Percentiles rank a stretch among this genome's conserved stretches.
Evolutionary conservation across 92 coral and sea anemone species (phyloP).

Genomic region (Bergia puertoricense): DNA sequence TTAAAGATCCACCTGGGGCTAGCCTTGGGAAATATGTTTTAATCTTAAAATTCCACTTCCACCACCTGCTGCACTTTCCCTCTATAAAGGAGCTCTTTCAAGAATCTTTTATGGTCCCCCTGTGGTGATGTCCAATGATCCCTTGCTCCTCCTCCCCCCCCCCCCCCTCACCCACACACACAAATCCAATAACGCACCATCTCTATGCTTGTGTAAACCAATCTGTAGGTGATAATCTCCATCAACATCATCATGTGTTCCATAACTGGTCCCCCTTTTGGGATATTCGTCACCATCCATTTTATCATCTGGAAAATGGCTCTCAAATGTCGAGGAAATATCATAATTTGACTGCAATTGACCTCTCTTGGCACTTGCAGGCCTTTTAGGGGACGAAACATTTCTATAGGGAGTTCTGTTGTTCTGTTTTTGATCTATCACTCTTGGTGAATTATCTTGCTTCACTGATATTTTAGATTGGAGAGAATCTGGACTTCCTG

Average conservation of each 20-base stretch:
- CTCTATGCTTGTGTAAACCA: neutral
- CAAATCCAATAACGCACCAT: slow-evolving; percentile 1
- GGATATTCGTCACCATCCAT: slow-evolving; percentile 20
- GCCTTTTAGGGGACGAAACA: slow-evolving; percentile 57
- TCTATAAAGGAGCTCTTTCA: neutral
- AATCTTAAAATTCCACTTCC: too few relatives aligned
- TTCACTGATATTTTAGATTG: neutral
- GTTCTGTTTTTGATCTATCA: slow-evolving; percentile 4
- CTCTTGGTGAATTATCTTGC: neutral
- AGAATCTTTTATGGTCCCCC: neutral
- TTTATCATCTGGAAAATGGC: slow-evolving; percentile 56
- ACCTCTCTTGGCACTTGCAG: slow-evolving; percentile 53
- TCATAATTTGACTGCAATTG: slow-evolving; percentile 44
- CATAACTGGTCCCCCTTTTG: slow-evolving; percentile 21
- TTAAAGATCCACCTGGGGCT: too few relatives aligned
- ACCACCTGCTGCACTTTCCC: neutral
- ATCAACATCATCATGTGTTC: neutral
- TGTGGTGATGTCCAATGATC: neutral
- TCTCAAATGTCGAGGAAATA: slow-evolving; percentile 61
- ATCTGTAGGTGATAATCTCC: neutral
- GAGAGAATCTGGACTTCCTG: slow-evolving; percentile 25
- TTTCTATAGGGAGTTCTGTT: neutral
- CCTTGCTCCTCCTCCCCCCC: too few relatives aligned
- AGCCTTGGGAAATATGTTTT: too few relatives aligned
- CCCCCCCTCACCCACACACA: neutral